Evolutionary conservation across 2,797 vertebrate species (phyloP).

Genomic region (Trachops cirrhosus): DNA sequence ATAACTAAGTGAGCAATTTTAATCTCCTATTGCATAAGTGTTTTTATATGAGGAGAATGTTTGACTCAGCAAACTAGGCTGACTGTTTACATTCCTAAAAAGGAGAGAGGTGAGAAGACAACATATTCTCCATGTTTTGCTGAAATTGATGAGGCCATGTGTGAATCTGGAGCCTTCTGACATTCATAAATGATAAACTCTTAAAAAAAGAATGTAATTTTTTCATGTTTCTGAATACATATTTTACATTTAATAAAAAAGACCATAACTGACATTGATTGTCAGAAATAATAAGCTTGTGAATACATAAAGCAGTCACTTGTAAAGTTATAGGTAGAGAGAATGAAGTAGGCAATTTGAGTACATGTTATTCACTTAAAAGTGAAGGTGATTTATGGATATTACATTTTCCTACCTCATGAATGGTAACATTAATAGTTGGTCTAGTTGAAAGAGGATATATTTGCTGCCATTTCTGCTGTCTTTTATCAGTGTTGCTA

Average conservation of each 20-base stretch:
- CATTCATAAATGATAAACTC: slow-evolving; percentile 41
- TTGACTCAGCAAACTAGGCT: neutral
- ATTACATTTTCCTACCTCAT: slow-evolving; percentile 65
- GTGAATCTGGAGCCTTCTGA: slow-evolving; percentile 29
- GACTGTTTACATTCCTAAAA: slow-evolving; percentile 21
- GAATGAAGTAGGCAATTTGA: slow-evolving; percentile 73
- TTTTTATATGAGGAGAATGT: slow-evolving; percentile 19
- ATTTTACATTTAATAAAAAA: slow-evolving; percentile 70
- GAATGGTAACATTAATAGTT: slow-evolving; percentile 72
- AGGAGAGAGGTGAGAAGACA: neutral
- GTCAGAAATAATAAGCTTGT: slow-evolving; percentile 72
- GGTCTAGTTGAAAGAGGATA: slow-evolving; percentile 61
- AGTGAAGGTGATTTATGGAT: slow-evolving; percentile 74
- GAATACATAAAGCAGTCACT: slow-evolving; percentile 70
- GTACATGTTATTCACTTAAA: slow-evolving; percentile 52
- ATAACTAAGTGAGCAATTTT: neutral
- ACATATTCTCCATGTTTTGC: slow-evolving; percentile 6
- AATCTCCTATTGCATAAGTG: neutral
- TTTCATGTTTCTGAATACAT: slow-evolving; percentile 54
- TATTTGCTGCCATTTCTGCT: slow-evolving; percentile 66
- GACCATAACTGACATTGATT: slow-evolving; percentile 67
- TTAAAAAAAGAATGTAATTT: slow-evolving; percentile 59
- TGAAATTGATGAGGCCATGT: slow-evolving; percentile 27
- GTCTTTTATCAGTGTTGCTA: slow-evolving; percentile 36
- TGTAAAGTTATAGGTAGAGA: slow-evolving; percentile 60